Percentiles rank a stretch among this genome's conserved stretches.
Evolutionary conservation across 2,113 vertebrate species (phyloP).

Genomic region (Odocoileus hemionus): DNA sequence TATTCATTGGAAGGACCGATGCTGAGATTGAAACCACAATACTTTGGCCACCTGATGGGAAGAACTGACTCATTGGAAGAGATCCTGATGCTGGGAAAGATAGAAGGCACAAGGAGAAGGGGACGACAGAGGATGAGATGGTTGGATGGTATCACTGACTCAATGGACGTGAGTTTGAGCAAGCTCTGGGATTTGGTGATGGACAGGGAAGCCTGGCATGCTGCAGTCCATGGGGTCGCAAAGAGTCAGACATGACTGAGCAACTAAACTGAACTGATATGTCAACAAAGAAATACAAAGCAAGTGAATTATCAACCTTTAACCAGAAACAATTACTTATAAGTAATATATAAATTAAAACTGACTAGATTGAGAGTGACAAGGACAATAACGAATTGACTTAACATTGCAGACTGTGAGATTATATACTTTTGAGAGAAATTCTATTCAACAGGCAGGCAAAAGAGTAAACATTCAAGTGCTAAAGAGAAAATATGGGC

Average conservation of each 20-base stretch:
- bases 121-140: background rate
- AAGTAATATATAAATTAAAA: background rate
- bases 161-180: background rate
- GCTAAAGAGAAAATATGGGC: background rate
- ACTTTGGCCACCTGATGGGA: background rate
- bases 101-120: background rate
- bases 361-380: background rate
- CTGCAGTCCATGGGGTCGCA: background rate
- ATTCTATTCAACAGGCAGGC: background rate
- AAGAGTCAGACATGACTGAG: background rate
- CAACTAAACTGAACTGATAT: background rate
- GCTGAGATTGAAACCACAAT: background rate
- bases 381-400: background rate
- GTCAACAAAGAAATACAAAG: background rate
- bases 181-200: background rate
- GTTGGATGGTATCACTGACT: background rate
- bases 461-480: background rate
- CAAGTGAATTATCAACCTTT: background rate
- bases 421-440: background rate
- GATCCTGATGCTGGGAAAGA: background rate
- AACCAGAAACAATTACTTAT: background rate
- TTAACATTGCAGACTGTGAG: background rate
- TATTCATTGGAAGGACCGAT: background rate
- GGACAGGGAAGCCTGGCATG: background rate
- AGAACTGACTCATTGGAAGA: background rate